Conservation (phyloP, 2,888 invertebrate species). For the Parnassius apollo region DNA sequence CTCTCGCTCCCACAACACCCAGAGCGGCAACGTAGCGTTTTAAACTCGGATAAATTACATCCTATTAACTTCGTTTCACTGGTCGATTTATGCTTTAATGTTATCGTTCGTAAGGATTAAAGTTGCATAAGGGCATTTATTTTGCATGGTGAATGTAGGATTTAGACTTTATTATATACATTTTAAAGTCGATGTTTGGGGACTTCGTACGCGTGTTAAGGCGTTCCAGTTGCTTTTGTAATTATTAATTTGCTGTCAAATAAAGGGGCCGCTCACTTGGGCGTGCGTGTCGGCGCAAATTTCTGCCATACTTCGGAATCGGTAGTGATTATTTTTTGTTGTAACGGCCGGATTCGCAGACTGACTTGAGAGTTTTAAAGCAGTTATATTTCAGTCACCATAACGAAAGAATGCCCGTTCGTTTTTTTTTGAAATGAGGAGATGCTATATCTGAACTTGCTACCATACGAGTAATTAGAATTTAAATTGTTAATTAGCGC, state of each 20-base stretch:
- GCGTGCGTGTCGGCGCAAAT: conserved; percentile 80
- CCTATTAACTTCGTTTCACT: conserved; percentile 76
- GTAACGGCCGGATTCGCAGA: conserved; percentile 72
- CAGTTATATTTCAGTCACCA: conserved; percentile 37
- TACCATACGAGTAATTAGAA: conserved; percentile 7
- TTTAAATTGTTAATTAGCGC: conserved; percentile 2
- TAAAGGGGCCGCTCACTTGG: conserved; percentile 81
- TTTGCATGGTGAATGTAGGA: conserved; percentile 55
- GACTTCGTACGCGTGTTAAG: conserved; percentile 56
- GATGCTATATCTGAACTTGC: conserved; percentile 31
- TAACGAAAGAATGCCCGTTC: conserved; percentile 37
- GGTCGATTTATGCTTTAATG: conserved; percentile 77
- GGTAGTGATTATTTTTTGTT: conserved; percentile 77
- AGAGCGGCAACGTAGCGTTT: conserved; percentile 73
- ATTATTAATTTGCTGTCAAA: conserved; percentile 82
- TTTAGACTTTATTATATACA: conserved; percentile 62
- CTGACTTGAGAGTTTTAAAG: conserved; percentile 66
- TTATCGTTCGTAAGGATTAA: conserved; percentile 70
- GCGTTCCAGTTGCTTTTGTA: conserved; percentile 62
- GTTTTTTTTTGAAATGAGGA: conserved; percentile 49
- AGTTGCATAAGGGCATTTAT: conserved; percentile 66
- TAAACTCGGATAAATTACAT: conserved; percentile 79
- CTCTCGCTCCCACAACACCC: conserved; percentile 64
- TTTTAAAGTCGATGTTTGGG: conserved; percentile 68
- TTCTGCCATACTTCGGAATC: conserved; percentile 80